Evolutionary conservation across 2,113 vertebrate species (phyloP).

Genomic region (Raphicerus campestris): DNA sequence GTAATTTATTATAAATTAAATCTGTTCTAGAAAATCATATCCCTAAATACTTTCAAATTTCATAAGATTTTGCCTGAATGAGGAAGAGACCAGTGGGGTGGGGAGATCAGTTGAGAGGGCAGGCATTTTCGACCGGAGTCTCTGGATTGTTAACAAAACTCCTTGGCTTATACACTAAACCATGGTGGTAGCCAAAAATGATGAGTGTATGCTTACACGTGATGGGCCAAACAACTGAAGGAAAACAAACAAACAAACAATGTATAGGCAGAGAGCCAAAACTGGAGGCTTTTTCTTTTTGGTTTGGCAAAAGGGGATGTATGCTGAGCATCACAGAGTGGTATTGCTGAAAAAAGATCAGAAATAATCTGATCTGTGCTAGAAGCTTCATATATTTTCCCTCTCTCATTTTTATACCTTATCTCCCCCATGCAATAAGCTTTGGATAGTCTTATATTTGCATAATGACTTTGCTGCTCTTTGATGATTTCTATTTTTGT

Average conservation of each 20-base stretch:
- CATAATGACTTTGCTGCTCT: neutral
- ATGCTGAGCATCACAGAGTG: neutral
- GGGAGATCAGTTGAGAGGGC: neutral
- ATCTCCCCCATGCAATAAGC: neutral
- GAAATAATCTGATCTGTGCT: neutral
- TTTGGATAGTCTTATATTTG: neutral
- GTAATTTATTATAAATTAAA: neutral
- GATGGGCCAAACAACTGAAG: neutral
- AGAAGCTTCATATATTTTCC: neutral
- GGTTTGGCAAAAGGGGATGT: neutral
- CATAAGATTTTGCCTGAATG: neutral
- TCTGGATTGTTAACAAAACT: neutral
- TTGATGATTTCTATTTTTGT: neutral
- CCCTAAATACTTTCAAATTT: neutral
- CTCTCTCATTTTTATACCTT: neutral
- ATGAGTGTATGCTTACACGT: neutral
- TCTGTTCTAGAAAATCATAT: neutral
- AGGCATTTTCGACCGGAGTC: neutral
- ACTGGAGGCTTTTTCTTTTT: neutral
- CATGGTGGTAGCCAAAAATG: neutral
- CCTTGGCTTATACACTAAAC: neutral
- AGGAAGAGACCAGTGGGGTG: neutral
- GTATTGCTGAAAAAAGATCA: neutral
- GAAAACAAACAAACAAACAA: neutral
- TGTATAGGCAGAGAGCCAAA: neutral